Conservation (phyloP, 2,888 invertebrate species). For the Spialia ferax region DNA sequence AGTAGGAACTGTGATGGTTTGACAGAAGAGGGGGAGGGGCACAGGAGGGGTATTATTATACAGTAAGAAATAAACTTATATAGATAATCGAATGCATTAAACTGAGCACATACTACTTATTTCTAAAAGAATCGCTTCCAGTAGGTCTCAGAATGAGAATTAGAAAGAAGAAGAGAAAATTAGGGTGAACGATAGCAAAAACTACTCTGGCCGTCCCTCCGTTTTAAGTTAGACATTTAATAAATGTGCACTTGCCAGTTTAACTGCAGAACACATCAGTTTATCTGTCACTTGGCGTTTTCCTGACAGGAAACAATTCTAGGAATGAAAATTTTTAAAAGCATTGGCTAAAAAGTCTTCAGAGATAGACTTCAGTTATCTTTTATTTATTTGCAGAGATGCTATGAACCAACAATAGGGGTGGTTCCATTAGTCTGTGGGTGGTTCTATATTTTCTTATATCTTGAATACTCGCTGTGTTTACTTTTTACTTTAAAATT, state of each 20-base stretch:
- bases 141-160: too few species aligned
- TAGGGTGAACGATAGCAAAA: too few species aligned
- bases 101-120: too few species aligned
- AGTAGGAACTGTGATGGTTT: too few species aligned
- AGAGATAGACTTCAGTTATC: slow-evolving; percentile 55
- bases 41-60: too few species aligned
- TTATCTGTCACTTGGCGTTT: slow-evolving; percentile 79
- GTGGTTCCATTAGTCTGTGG: slow-evolving; percentile 18
- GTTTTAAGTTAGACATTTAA: slow-evolving; percentile 60
- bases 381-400: slow-evolving; percentile 64
- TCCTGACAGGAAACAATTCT: slow-evolving; percentile 78
- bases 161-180: too few species aligned
- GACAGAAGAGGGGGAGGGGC: too few species aligned
- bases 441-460: slow-evolving; percentile 12
- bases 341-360: slow-evolving; percentile 80
- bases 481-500: not conserved
- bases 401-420: slow-evolving; percentile 12
- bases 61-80: too few species aligned
- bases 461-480: not conserved
- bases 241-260: slow-evolving; percentile 72
- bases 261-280: slow-evolving; percentile 69
- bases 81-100: too few species aligned
- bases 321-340: slow-evolving; percentile 82
- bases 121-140: too few species aligned
- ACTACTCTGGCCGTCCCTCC: slow-evolving; percentile 29